phyloP scores from a whole-genome alignment of 2,797 vertebrate genomes.

The Carcharodon carcharias region DNA sequence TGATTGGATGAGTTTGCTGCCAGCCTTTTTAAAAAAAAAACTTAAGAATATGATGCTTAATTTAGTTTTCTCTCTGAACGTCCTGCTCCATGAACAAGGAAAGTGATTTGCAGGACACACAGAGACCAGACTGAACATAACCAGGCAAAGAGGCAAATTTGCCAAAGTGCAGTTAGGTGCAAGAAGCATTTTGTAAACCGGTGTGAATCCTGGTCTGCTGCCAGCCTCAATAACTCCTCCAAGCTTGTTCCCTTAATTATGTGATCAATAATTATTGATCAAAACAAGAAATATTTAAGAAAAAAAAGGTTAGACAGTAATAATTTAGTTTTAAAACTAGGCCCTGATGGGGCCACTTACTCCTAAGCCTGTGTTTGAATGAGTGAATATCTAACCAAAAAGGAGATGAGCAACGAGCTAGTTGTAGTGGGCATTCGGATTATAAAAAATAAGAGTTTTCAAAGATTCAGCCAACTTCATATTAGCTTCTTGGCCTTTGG shows the following conservation, averaged over 20 bases:
- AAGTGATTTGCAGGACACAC: neutral
- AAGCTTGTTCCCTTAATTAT: neutral
- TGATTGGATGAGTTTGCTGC: neutral
- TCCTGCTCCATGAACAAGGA: neutral
- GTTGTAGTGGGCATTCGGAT: neutral
- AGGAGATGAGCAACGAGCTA: neutral
- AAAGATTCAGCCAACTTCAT: neutral
- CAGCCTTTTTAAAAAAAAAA: neutral
- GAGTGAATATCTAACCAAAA: neutral
- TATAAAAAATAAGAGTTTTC: neutral
- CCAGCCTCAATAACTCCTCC: neutral
- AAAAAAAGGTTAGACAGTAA: neutral
- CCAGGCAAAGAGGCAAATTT: neutral
- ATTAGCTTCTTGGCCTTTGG: neutral
- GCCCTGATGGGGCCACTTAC: neutral
- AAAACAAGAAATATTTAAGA: neutral
- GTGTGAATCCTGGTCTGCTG: neutral
- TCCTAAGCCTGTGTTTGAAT: neutral
- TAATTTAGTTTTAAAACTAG: neutral
- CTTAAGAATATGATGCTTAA: neutral
- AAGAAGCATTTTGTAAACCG: neutral
- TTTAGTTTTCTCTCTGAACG: neutral
- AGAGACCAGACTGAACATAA: neutral
- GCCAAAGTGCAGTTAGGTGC: neutral
- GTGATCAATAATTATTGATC: slow-evolving; percentile 1